phyloP scores from a whole-genome alignment of 30 jellyfish, hydroid and myxozoan genomes.

The Hydra vulgaris region DNA sequence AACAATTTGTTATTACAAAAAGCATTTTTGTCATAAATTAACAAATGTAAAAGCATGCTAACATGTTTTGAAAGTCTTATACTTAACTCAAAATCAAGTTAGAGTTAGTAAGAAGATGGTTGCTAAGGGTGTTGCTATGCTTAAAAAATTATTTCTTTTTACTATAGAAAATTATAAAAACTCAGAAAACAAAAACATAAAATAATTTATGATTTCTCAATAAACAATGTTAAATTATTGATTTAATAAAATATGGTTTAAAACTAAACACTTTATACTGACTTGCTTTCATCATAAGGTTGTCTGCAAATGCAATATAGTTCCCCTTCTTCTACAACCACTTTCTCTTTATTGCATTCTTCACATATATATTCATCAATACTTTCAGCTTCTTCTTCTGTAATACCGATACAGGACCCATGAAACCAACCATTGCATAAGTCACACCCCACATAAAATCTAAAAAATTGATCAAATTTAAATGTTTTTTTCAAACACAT shows the following conservation, averaged over 20 bases:
- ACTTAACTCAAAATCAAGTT: too few species aligned
- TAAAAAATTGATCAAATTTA: constrained; percentile 3
- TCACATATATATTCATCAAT: constrained; percentile 74
- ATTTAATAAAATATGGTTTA: neutral
- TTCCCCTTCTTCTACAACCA: constrained; percentile 78
- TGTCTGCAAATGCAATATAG: constrained; percentile 83
- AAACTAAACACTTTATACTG: constrained; percentile 6
- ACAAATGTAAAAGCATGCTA: too few species aligned
- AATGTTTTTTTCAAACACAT: neutral
- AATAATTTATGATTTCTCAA: too few species aligned
- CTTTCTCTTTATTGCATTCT: constrained; percentile 63
- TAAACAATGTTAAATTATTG: neutral
- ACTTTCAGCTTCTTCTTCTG: constrained; percentile 65
- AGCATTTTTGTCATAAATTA: too few species aligned
- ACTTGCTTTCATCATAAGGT: constrained; percentile 94
- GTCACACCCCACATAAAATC: constrained; percentile 94
- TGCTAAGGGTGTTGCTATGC: too few species aligned
- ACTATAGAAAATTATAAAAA: neutral
- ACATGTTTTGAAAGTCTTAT: too few species aligned
- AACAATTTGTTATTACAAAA: too few species aligned
- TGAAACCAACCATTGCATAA: constrained; percentile 91
- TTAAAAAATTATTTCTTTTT: too few species aligned
- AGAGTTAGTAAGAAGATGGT: too few species aligned
- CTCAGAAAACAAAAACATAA: constrained; percentile 1
- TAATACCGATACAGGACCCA: constrained; percentile 86